Evolutionary conservation across 23 tunicate species (phyloP), one percentile per base, ranked within the genome.

Genomic region (Ascidia mentula): DNA sequence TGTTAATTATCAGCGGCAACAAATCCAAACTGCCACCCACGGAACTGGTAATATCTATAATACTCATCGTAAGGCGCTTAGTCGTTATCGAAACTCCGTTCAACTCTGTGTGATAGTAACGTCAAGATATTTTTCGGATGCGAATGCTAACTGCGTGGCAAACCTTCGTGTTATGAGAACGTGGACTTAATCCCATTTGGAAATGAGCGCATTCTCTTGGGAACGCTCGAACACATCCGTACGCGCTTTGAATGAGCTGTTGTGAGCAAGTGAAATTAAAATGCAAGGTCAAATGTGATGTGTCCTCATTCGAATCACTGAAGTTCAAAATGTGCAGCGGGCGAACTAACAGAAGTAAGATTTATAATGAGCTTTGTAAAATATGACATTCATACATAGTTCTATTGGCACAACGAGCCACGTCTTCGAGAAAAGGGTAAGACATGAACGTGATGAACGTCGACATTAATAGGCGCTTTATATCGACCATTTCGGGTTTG

Each of bases 101-200:
- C 82, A 59, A 70, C 82, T 59, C 13, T 35, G 34, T 60, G n/a
- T n/a, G n/a, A n/a, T n/a, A n/a, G n/a, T 1, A 9, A 53, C 24
- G 65, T 20, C 65, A 53, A 53, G 24, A 53, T 53, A 53, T 53
- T 53, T 53, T 5, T 26, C 65, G 65, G 65, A 53, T 53, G 24
- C 65, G 13, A 53, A 53, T 53, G 24, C 65, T 3, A 53, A 53
- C 22, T 5, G 22, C 13, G 7, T 53, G 65, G 65, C 24, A 26
- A 28, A 28, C 65, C 12, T 20, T 53, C 65, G 65, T 53, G 65
- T 53, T 53, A 53, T 53, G 65, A 53, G 65, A 53, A 53, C 65
- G 65, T 53, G 65, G 65, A 53, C 65, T 53, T 53, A 53, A 53
- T 53, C 65, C 65, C 65, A 28, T 53, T 53, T 53, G 28, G 65